phyloP scores from a whole-genome alignment of 2,888 invertebrate species.

The Branchipolynoe longqiensis region DNA sequence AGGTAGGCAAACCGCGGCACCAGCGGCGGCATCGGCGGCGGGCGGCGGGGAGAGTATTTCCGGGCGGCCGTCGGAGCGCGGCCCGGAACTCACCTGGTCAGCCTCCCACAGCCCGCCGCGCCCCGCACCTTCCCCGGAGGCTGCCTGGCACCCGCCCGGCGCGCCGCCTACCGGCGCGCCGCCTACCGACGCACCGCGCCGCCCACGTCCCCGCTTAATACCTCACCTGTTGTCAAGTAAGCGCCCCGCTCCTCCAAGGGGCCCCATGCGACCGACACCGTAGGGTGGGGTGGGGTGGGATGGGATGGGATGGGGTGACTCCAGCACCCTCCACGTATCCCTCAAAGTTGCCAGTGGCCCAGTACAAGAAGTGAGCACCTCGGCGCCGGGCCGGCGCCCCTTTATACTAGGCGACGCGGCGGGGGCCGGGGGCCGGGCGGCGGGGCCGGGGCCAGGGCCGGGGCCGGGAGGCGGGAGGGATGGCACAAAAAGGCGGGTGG shows the following conservation, averaged over 20 bases:
- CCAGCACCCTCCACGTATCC: constrained; percentile 25
- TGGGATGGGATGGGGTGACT: no score
- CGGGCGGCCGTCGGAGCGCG: no score
- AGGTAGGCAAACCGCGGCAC: no score
- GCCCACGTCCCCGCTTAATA: background rate
- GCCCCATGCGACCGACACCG: no score
- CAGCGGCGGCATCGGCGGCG: no score
- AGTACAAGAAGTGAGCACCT: background rate
- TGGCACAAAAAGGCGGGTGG: constrained; percentile 25
- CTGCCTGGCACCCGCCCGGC: no score
- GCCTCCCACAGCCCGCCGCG: no score
- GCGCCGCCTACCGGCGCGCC: background rate
- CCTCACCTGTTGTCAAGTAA: background rate
- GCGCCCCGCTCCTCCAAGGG: background rate
- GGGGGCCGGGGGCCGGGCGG: background rate
- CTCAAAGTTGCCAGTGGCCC: constrained; percentile 7
- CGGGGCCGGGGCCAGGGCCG: background rate
- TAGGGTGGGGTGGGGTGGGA: no score
- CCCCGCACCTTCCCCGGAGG: no score
- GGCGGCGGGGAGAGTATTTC: no score
- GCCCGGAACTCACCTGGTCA: no score
- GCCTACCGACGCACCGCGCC: background rate
- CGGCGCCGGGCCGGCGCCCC: background rate
- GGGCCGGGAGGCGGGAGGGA: background rate
- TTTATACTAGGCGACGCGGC: background rate